These are phyloP conservation scores for Cirrhinus molitorella DNA, from an alignment of 2,797 vertebrate genomes.

Conservation along the genomic window DNA sequence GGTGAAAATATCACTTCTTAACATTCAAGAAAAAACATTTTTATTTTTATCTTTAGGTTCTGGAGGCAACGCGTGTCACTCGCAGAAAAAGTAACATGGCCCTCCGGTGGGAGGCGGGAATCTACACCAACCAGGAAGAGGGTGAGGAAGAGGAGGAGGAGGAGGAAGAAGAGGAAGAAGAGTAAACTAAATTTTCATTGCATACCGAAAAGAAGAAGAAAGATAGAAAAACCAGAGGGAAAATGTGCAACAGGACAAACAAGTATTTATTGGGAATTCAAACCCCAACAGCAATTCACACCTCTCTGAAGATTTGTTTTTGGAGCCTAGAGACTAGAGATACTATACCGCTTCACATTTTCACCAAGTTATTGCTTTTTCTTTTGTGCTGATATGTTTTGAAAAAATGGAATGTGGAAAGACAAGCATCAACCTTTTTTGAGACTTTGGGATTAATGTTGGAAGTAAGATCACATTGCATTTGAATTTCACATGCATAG, in stretches of 20 bases:
- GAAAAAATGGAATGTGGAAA: slow-evolving; percentile 46
- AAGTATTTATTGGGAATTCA: slow-evolving; percentile 59
- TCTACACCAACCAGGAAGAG: slow-evolving; percentile 87
- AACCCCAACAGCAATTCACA: slow-evolving; percentile 5
- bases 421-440: slow-evolving; percentile 9
- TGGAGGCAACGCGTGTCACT: slow-evolving; percentile 95
- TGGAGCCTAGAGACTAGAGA: slow-evolving; percentile 31
- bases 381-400: slow-evolving; percentile 33
- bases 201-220: background rate
- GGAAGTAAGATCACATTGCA: background rate
- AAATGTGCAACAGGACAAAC: slow-evolving; percentile 49
- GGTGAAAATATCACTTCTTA: background rate
- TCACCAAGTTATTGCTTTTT: slow-evolving; percentile 27
- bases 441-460: slow-evolving; percentile 20
- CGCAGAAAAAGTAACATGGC: slow-evolving; percentile 95
- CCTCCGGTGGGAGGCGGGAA: slow-evolving; percentile 87
- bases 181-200: slow-evolving; percentile 62
- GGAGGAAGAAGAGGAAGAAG: slow-evolving; percentile 66
- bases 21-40: too few species aligned
- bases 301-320: slow-evolving; percentile 17
- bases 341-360: slow-evolving; percentile 36
- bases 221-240: slow-evolving; percentile 25
- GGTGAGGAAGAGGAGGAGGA: slow-evolving; percentile 72
- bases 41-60: slow-evolving; percentile 84
- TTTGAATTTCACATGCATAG: background rate